Percentiles rank a stretch among this genome's conserved stretches.
phyloP scores from a whole-genome alignment of 2,888 invertebrate species.

The Sarcophaga rosellei region DNA sequence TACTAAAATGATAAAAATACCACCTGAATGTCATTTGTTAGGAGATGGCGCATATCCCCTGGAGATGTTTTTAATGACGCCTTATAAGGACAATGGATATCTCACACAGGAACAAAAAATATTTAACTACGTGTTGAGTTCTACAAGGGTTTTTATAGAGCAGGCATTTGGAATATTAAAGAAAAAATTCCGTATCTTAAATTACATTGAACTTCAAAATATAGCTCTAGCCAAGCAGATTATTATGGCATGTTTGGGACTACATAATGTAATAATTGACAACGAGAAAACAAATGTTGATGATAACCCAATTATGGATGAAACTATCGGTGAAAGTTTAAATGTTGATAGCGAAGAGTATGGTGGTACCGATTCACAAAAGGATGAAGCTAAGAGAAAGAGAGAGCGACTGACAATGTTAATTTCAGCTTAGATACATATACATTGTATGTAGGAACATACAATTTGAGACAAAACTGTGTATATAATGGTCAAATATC shows the following conservation, averaged over 20 bases:
- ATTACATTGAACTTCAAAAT: not conserved
- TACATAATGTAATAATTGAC: conserved; percentile 3
- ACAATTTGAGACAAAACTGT: too few relatives aligned
- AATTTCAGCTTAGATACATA: not conserved
- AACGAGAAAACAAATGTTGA: not conserved
- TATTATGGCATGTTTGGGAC: not conserved
- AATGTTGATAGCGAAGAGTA: not conserved
- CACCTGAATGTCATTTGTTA: conserved; percentile 46
- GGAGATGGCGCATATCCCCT: conserved; percentile 60
- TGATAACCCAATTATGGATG: not conserved
- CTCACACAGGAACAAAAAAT: too few relatives aligned
- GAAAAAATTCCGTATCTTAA: too few relatives aligned
- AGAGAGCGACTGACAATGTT: not conserved
- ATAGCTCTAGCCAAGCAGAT: not conserved
- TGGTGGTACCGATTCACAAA: not conserved
- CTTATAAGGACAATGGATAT: too few relatives aligned
- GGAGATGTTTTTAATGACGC: not conserved
- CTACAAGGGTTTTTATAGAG: too few relatives aligned
- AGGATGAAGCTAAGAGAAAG: not conserved
- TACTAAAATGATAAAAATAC: conserved; percentile 22
- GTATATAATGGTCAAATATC: not conserved
- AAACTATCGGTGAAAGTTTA: not conserved
- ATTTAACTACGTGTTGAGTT: too few relatives aligned
- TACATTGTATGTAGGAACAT: too few relatives aligned
- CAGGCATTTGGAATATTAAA: too few relatives aligned